Evolutionary conservation across 2,113 vertebrate species (phyloP), one percentile per base, ranked within the genome.

Genomic region (Notothenia coriiceps): DNA sequence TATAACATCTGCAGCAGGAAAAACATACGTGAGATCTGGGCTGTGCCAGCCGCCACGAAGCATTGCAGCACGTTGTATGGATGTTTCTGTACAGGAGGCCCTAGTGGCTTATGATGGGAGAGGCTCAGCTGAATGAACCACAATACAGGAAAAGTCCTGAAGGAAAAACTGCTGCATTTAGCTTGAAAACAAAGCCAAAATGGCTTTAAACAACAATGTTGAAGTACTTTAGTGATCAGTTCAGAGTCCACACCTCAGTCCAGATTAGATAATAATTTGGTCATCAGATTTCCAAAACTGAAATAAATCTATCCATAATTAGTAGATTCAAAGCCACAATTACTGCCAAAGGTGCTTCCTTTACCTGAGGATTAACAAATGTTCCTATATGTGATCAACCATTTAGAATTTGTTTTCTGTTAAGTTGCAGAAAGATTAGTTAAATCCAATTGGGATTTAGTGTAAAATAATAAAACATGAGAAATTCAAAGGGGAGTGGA

Each of bases 401-500:
- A 12, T 18, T 33, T 49, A 9, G 49, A 35, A 22, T 22, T 22
- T 22, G 22, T 22, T 22, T 22, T 22, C 10, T 43, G n/a, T 69
- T 70, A 25, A 46, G 10, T 59, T 15, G 46, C 5, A 29, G 33
- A 64, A 69, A 54, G 35, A 0, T 3, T 56, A 55, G 5, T n/a
- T 35, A 33, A 33, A 25, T 17, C 40, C 40, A 25, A 13, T 65
- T 40, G 15, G 6, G 25, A 50, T 20, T 35, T 22, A 49, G 50
- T 72, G 7, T 20, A 10, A 61, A 29, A 73, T 17, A 22, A 68
- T n/a, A 20, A 72, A 22, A 51, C n/a, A 2, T 55, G 4, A 55
- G 6, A 55, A 74, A 61, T 18, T 72, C 7, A 72, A 72, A 61
- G 18, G 22, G 8, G 50, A 10, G 60, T 20, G 70, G 15, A 51